Percentiles rank a stretch among this genome's conserved stretches.
These are phyloP conservation scores for Turdus rufiventris DNA, from an alignment of 2,113 vertebrate genomes.

Conservation along the genomic window DNA sequence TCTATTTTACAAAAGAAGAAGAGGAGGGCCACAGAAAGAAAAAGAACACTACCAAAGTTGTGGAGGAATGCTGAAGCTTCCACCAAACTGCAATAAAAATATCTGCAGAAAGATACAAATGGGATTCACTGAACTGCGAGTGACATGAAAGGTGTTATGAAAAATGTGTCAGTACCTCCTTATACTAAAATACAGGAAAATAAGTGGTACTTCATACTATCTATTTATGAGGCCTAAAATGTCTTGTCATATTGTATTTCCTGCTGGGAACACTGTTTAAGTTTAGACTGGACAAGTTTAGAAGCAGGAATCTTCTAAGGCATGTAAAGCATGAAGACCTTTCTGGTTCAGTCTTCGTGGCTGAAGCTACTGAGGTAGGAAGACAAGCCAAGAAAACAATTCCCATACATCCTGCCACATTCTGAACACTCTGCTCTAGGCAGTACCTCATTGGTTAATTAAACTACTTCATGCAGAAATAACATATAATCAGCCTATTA, in stretches of 20 bases:
- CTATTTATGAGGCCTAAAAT: background rate
- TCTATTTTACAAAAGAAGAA: background rate
- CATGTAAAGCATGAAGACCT: background rate
- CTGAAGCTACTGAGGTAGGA: background rate
- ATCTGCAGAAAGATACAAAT: background rate
- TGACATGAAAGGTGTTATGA: background rate
- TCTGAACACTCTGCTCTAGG: background rate
- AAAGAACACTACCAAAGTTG: background rate
- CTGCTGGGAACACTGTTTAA: background rate
- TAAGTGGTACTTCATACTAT: background rate
- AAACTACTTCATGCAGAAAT: background rate
- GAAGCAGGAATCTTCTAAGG: background rate
- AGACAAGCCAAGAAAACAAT: background rate
- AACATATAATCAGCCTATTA: background rate
- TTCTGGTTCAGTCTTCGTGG: background rate
- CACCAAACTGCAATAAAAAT: background rate
- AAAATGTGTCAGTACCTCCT: background rate
- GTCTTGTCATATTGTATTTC: background rate
- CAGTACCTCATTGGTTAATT: background rate
- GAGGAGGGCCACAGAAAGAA: background rate
- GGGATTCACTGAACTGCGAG: background rate
- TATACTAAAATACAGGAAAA: background rate
- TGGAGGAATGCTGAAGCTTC: background rate
- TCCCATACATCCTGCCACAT: background rate
- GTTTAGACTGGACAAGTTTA: background rate